Percentiles rank a stretch among this genome's conserved stretches.
Conservation (phyloP, 37 sponge, comb jelly and placozoan genomes). For the Hormiphora californensis region DNA sequence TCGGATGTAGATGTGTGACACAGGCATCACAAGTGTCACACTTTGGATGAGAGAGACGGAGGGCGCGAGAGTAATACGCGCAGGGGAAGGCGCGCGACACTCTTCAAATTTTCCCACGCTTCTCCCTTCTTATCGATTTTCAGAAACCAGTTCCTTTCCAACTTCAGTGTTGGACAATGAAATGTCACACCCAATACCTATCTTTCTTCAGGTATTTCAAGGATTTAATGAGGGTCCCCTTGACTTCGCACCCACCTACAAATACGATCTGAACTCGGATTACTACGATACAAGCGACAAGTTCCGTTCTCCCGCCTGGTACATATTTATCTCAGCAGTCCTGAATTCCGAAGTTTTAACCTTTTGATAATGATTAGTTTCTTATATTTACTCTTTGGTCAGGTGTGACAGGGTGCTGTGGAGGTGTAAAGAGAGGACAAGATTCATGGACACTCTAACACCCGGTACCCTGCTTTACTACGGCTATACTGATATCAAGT, state of each 20-base stretch:
- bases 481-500: slow-evolving; percentile 91
- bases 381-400: neutral
- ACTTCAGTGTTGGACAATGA: neutral
- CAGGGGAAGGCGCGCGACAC: too few relatives aligned
- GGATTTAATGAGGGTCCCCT: slow-evolving; percentile 83
- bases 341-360: too few relatives aligned
- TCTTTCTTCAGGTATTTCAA: slow-evolving; percentile 69
- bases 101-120: too few relatives aligned
- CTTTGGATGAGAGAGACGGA: too few relatives aligned
- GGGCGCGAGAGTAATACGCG: too few relatives aligned
- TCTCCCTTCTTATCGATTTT: neutral
- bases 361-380: neutral
- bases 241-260: slow-evolving; percentile 96
- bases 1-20: too few relatives aligned
- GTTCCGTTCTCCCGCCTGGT: slow-evolving; percentile 95
- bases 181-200: too few relatives aligned
- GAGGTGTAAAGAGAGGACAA: slow-evolving; percentile 62
- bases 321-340: too few relatives aligned
- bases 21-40: too few relatives aligned
- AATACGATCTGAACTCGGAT: slow-evolving; percentile 95
- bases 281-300: slow-evolving; percentile 99
- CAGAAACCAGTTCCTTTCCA: neutral
- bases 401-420: slow-evolving; percentile 83
- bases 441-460: slow-evolving; percentile 57
- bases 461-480: slow-evolving; percentile 83